phyloP scores from a whole-genome alignment of 2,888 invertebrate genomes.

The Alviniconcha strummeri region DNA sequence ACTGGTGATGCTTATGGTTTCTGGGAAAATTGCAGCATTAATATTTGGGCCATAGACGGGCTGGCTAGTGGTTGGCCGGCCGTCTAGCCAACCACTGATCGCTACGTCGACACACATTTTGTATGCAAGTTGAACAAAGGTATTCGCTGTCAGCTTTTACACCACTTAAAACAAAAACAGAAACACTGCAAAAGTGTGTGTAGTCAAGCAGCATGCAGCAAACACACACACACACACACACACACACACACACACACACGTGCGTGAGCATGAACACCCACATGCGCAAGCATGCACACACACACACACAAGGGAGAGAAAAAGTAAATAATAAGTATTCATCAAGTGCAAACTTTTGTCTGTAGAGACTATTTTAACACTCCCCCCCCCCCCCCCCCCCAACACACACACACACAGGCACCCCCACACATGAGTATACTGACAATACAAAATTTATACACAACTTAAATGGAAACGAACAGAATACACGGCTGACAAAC shows the following conservation, averaged over 20 bases:
- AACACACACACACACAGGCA: background rate
- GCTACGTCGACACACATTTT: too few relatives aligned
- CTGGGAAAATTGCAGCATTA: too few relatives aligned
- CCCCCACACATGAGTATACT: background rate
- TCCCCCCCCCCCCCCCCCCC: too few relatives aligned
- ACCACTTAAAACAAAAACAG: too few relatives aligned
- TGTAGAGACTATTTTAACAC: background rate
- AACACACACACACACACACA: conserved; percentile 6
- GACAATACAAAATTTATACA: too few relatives aligned
- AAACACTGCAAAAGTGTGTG: too few relatives aligned
- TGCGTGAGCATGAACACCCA: background rate
- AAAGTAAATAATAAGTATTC: background rate
- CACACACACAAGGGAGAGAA: background rate
- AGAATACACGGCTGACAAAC: background rate
- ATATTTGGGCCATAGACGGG: too few relatives aligned
- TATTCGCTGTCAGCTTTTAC: too few relatives aligned
- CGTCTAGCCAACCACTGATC: too few relatives aligned
- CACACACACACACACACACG: background rate
- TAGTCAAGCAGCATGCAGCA: background rate
- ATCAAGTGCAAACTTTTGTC: background rate
- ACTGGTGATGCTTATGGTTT: too few relatives aligned
- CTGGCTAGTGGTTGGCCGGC: too few relatives aligned
- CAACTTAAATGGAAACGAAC: background rate
- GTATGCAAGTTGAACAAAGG: too few relatives aligned
- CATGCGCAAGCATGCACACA: background rate